phyloP scores from a whole-genome alignment of 2,113 vertebrate species.

The Opisthocomus hoazin region DNA sequence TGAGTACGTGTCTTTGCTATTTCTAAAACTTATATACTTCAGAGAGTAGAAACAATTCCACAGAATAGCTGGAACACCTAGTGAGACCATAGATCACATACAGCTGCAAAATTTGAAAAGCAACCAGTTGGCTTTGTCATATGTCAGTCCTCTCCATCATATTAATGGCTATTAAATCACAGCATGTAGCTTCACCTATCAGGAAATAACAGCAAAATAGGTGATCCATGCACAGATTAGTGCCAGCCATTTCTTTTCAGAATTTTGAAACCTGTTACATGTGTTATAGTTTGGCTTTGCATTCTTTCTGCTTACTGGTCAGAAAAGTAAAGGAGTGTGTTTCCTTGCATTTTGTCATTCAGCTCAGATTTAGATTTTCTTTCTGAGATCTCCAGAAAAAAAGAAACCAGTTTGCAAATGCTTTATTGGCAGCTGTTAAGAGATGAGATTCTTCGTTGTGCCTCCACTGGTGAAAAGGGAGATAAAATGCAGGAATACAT shows the following conservation, averaged over 20 bases:
- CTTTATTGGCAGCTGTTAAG: not conserved
- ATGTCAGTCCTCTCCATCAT: not conserved
- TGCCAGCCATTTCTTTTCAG: not conserved
- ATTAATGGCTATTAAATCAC: not conserved
- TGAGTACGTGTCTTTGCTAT: not conserved
- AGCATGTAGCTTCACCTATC: not conserved
- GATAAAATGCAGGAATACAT: not conserved
- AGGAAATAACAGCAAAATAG: not conserved
- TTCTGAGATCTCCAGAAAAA: not conserved
- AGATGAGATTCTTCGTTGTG: fast-evolving
- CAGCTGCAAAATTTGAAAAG: not conserved
- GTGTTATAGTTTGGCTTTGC: not conserved
- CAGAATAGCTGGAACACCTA: not conserved
- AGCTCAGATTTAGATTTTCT: not conserved
- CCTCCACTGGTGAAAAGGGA: not conserved
- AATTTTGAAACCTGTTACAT: not conserved
- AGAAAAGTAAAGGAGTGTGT: not conserved
- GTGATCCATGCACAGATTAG: not conserved
- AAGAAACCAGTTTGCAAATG: not conserved
- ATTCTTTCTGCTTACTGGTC: not conserved
- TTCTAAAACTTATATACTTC: not conserved
- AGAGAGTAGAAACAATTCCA: not conserved
- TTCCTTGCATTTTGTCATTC: not conserved
- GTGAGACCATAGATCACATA: not conserved
- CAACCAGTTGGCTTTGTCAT: not conserved